Evolutionary conservation across 2,113 vertebrate genomes (phyloP), one percentile per base, ranked within the genome.

Genomic region (Vimba vimba): DNA sequence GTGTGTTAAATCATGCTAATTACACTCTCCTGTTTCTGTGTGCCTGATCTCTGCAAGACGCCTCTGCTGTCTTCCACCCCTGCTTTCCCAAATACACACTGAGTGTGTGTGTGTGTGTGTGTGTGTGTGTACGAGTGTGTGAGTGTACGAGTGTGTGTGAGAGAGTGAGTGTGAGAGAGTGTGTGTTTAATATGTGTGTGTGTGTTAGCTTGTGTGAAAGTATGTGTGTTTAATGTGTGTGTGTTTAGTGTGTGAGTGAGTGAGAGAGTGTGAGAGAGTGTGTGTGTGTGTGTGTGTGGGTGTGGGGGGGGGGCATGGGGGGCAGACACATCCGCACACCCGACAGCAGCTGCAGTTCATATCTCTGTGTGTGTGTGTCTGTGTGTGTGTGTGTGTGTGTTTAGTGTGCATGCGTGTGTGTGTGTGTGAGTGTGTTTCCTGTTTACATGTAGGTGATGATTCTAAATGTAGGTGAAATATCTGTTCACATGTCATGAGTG

Each of bases 361-460:
- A 57, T 57, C 19, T 57, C 21, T 57, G 30, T 9, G 66, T 4
- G 30, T 8, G 30, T 4, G n/a, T 4, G 60, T 13, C 2, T 10
- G 19, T 23, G 55, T 23, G 55, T 23, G 19, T 57, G 19, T 21
- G 17, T 57, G 55, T 57, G 55, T 57, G 55, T 57, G 55, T 43
- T 7, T 43, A 8, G 55, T 23, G 55, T 57, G 55, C 1, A 2
- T 59, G 55, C 1, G 19, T 4, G 52, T 19, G 17, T 19, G 27
- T 4, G 66, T 0, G 66, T 8, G 30, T 9, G 55, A 6, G 36
- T 4, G 59, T 78, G 50, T 83, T 92, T 93, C 90, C 91, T 93
- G 88, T 91, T 90, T 85, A 85, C 73, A 73, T 7, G 33, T 30
- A 19, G 80, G 87, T 87, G 88, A 87, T 77, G 30, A 25, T 50